Conservation (phyloP, 92 coral and sea anemone genomes). For the Hydrozoanthus gracilis region DNA sequence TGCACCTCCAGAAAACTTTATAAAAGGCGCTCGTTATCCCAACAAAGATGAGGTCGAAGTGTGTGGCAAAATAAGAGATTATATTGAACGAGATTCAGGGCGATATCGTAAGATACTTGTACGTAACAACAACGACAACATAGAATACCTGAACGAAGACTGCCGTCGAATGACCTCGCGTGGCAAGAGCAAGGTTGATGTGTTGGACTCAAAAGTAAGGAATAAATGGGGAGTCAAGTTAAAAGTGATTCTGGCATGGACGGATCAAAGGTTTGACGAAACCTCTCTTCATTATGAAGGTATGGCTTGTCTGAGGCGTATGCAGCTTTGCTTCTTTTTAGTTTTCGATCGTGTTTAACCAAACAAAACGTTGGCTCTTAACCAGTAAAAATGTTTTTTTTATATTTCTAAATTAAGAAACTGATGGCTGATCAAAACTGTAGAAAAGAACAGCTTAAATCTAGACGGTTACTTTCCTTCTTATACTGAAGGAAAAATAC, state of each 20-base stretch:
- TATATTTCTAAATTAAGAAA: too few relatives aligned
- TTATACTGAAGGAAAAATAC: too few relatives aligned
- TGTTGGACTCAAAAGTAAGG: constrained; percentile 78
- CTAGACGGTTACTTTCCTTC: too few relatives aligned
- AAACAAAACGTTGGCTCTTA: background rate
- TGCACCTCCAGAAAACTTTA: constrained; percentile 3
- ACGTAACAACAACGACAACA: constrained; percentile 76
- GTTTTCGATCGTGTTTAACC: background rate
- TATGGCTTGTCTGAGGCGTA: constrained; percentile 21
- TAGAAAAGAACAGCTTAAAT: too few relatives aligned
- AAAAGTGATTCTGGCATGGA: constrained; percentile 85
- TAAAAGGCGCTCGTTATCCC: constrained; percentile 48
- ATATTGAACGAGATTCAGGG: constrained; percentile 86
- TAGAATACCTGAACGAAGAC: constrained; percentile 76
- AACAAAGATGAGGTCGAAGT: constrained; percentile 70
- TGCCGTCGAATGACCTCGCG: constrained; percentile 91
- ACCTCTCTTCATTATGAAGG: constrained; percentile 95
- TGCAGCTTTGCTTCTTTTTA: background rate
- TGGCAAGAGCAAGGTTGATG: constrained; percentile 91
- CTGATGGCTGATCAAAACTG: too few relatives aligned
- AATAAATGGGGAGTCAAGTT: constrained; percentile 68
- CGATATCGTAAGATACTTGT: constrained; percentile 88
- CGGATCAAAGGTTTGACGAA: constrained; percentile 71
- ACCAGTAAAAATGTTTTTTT: too few relatives aligned
- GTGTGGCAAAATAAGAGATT: constrained; percentile 90